A percentile compares a stretch with the other conserved stretches of the same genome.
Evolutionary conservation across 1,140 invertebrate species (phyloP).

Genomic region (Drosophila tani): DNA sequence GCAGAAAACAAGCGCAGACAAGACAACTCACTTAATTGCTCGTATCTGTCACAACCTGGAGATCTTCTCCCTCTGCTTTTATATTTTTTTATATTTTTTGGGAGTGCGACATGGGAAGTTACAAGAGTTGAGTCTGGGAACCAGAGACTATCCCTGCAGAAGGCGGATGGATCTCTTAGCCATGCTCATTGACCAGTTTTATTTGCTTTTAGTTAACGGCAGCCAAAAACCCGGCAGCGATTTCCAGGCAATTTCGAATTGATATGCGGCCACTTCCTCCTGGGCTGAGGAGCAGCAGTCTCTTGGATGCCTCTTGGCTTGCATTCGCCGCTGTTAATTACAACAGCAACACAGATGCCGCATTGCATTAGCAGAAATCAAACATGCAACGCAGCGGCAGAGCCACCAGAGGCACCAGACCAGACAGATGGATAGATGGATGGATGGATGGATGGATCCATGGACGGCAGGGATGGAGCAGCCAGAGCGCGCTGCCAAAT

Average conservation of each 20-base stretch:
- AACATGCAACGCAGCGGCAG: slow-evolving; percentile 65
- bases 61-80: slow-evolving; percentile 16
- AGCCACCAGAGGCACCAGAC: slow-evolving; percentile 33
- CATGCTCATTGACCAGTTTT: background rate
- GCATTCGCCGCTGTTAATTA: slow-evolving; percentile 37
- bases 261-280: slow-evolving; percentile 49
- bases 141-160: too few species aligned
- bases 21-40: slow-evolving; percentile 33
- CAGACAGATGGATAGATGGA: slow-evolving; percentile 45
- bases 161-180: background rate
- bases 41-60: slow-evolving; percentile 39
- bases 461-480: slow-evolving; percentile 2
- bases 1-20: background rate
- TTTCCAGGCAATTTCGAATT: slow-evolving; percentile 43
- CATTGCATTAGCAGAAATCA: slow-evolving; percentile 74
- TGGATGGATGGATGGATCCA: slow-evolving; percentile 25
- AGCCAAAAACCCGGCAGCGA: slow-evolving; percentile 40
- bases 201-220: background rate
- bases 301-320: slow-evolving; percentile 7
- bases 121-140: slow-evolving; percentile 3
- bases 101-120: slow-evolving; percentile 26
- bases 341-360: slow-evolving; percentile 61
- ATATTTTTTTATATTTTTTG: background rate
- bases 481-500: slow-evolving; percentile 59
- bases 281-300: background rate